Base-by-base conservation (phyloP, 2,888 invertebrate genomes). In the Hoplodrina ambigua region DNA sequence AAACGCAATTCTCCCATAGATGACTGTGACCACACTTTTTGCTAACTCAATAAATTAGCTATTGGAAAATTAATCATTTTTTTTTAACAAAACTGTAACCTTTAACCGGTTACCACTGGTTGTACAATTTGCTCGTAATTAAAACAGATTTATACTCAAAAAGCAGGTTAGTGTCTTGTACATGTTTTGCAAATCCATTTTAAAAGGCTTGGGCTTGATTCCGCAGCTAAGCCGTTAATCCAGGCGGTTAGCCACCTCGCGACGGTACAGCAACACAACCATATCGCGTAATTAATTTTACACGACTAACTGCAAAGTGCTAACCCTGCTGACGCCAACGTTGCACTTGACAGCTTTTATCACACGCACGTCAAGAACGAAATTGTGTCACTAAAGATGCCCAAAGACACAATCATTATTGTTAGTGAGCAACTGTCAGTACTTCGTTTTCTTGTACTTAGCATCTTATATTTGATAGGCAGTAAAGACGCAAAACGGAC, bases 211-310 rank as follows among this genome's bases (percentile, higher is more conserved):
- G 69, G 68, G 71, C n/a, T n/a, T n/a, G n/a, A n/a, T 68, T 63
- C 80, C 75, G 49, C 68, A 76, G 74, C 71, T 85, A 85, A 86
- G 82, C 85, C 76, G 79, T 82, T 86, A 85, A 86, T 85, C 83
- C 80, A 79, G 50, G 69, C 70, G 82, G 87, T 85, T 80, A 80
- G 81, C 79, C 69, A 77, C 69, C 75, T 74, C 78, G 75, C 75
- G 78, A 79, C 76, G 79, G 65, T 67, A 75, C 75, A 69, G 70
- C 72, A 69, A 80, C 83, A 76, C 78, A 69, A 72, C 72, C 65
- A 73, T 81, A 79, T 75, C 66, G 75, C 58, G 75, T 86, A 85
- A 85, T 85, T 85, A 82, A 86, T 86, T 85, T 82, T 81, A 82
- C 80, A 81, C 81, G 72, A 73, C 75, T 72, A 76, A 72, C 70